phyloP scores from a whole-genome alignment of 2,113 vertebrate species.

The Rhinopomastus cyanomelas region DNA sequence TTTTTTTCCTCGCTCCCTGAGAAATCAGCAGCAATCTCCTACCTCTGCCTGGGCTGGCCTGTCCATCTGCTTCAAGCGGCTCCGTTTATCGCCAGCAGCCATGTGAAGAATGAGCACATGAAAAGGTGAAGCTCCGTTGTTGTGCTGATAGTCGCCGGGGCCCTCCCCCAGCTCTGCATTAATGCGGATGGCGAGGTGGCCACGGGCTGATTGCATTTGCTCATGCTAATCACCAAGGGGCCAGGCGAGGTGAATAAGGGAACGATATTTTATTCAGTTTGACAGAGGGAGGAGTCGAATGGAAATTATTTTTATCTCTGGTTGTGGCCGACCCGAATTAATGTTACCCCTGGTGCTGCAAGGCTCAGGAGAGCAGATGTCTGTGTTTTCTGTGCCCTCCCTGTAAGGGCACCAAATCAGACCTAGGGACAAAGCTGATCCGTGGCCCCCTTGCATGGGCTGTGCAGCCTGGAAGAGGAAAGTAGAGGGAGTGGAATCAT shows the following conservation, averaged over 20 bases:
- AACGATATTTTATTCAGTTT: constrained; percentile 49
- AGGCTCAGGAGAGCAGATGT: constrained; percentile 48
- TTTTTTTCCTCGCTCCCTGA: background rate
- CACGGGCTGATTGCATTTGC: constrained; percentile 52
- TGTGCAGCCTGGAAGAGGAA: background rate
- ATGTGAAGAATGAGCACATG: constrained; percentile 16
- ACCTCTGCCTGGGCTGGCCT: background rate
- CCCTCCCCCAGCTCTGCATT: constrained; percentile 33
- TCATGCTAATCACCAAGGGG: constrained; percentile 44
- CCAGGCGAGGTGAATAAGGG: constrained; percentile 38
- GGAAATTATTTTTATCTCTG: constrained; percentile 53
- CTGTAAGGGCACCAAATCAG: background rate
- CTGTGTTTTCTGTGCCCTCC: background rate
- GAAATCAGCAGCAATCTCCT: constrained; percentile 9
- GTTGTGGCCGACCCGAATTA: constrained; percentile 42
- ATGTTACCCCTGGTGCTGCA: constrained; percentile 26
- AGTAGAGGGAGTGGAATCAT: background rate
- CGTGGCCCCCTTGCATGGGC: background rate
- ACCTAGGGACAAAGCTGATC: background rate
- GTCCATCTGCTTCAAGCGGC: constrained; percentile 25
- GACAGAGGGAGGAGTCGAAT: constrained; percentile 54
- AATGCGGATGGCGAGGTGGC: background rate
- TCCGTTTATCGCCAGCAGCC: constrained; percentile 33
- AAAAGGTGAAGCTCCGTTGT: background rate
- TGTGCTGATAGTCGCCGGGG: background rate